A percentile compares a stretch with the other conserved stretches of the same genome.
These are phyloP conservation scores for Cathartes aura DNA, from an alignment of 2,113 vertebrate species.

Conservation along the genomic window DNA sequence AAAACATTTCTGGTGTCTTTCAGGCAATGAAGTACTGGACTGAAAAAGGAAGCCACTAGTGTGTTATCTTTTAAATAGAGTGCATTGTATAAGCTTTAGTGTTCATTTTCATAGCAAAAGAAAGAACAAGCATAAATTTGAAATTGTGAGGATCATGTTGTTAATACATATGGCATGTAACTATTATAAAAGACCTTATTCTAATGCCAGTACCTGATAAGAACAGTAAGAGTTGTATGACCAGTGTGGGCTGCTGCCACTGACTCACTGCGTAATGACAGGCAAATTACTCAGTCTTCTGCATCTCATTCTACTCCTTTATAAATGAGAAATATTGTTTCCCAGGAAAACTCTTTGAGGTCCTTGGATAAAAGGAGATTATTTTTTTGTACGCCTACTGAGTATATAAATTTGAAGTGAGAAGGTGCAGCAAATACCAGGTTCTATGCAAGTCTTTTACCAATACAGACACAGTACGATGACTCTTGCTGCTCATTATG, in stretches of 20 bases:
- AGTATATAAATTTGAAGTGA: conserved; percentile 49
- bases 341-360: conserved; percentile 34
- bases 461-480: neutral
- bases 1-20: neutral
- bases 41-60: neutral
- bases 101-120: conserved; percentile 13
- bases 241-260: conserved; percentile 67
- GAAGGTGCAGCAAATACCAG: conserved; percentile 36
- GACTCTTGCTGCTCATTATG: neutral
- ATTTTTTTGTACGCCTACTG: conserved; percentile 21
- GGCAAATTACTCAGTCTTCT: conserved; percentile 66
- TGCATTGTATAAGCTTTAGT: neutral
- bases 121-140: neutral
- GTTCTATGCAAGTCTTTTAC: neutral
- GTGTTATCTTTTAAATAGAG: neutral
- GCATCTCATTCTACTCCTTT: conserved; percentile 45
- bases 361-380: conserved; percentile 29
- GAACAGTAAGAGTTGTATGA: conserved; percentile 64
- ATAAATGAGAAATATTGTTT: conserved; percentile 58
- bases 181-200: conserved; percentile 45
- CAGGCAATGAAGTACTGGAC: neutral
- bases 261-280: conserved; percentile 68
- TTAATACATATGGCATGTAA: conserved; percentile 33
- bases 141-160: conserved; percentile 13
- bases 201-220: conserved; percentile 46